Conservation (phyloP, 2,113 vertebrate genomes). For the Ictalurus furcatus region DNA sequence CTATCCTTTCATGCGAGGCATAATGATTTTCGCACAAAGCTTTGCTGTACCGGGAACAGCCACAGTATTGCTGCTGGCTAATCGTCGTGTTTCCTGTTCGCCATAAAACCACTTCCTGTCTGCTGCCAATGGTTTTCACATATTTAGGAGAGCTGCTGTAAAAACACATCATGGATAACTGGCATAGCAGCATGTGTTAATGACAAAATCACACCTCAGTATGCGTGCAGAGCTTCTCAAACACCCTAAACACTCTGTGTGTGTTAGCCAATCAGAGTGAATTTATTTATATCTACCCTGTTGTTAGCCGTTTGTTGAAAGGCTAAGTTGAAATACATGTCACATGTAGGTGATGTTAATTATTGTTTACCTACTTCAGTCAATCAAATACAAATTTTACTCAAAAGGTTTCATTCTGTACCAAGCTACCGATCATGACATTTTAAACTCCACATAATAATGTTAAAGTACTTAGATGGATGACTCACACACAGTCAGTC, state of each 20-base stretch:
- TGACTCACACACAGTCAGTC: not conserved
- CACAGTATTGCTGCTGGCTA: constrained; percentile 46
- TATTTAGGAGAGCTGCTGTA: constrained; percentile 35
- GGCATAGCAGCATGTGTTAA: constrained; percentile 28
- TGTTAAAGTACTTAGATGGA: not conserved
- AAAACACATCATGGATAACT: constrained; percentile 37
- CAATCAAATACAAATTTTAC: not conserved
- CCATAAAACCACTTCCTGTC: constrained; percentile 49
- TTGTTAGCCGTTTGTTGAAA: not conserved
- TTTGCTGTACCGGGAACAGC: constrained; percentile 58
- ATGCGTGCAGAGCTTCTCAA: not conserved
- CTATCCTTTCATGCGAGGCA: not conserved
- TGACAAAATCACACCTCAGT: not conserved
- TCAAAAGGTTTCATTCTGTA: not conserved
- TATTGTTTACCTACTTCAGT: not conserved
- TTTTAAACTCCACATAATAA: not conserved
- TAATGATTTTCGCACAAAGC: constrained; percentile 56
- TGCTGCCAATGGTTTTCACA: constrained; percentile 48
- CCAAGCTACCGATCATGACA: not conserved
- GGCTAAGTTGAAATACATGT: not conserved
- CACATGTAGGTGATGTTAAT: not conserved
- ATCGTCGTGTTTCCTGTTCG: constrained; percentile 59
- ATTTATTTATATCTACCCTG: not conserved
- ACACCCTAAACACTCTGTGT: not conserved
- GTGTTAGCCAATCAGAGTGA: not conserved